Conservation (phyloP, 2,888 invertebrate species). For the Pollenia labialis region DNA sequence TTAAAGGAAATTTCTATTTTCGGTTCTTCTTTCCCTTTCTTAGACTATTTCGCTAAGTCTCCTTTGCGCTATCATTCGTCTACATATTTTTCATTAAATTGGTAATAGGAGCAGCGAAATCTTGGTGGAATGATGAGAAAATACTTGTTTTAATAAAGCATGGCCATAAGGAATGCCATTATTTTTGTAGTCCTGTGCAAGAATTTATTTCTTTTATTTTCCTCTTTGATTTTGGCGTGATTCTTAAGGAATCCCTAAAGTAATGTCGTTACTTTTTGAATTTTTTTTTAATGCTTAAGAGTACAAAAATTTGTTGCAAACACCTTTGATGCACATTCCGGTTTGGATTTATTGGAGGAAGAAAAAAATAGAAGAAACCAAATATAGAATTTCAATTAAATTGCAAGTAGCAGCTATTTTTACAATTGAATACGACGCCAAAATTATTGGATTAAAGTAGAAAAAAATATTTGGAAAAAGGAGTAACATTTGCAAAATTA, state of each 20-base stretch:
- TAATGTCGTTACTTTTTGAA: slow-evolving; percentile 39
- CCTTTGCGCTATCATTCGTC: slow-evolving; percentile 50
- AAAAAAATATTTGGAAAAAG: neutral
- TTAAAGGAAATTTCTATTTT: slow-evolving; percentile 63
- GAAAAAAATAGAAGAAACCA: slow-evolving; percentile 1
- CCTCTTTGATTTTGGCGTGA: slow-evolving; percentile 39
- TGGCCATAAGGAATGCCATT: slow-evolving; percentile 54
- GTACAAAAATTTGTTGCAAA: slow-evolving; percentile 54
- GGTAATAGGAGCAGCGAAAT: slow-evolving; percentile 46
- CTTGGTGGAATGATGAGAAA: neutral
- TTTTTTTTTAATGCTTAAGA: neutral
- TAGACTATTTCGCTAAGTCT: neutral
- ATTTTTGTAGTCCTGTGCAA: slow-evolving; percentile 31
- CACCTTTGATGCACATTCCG: slow-evolving; percentile 60
- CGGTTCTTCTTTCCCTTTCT: slow-evolving; percentile 3
- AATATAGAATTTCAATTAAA: slow-evolving; percentile 53
- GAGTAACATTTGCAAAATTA: neutral
- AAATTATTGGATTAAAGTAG: slow-evolving; percentile 3
- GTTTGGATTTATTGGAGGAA: slow-evolving; percentile 26
- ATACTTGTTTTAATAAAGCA: neutral
- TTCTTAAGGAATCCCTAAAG: slow-evolving; percentile 49
- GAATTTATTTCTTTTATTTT: slow-evolving; percentile 26
- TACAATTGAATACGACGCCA: slow-evolving; percentile 27
- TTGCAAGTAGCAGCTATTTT: slow-evolving; percentile 17
- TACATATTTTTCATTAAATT: slow-evolving; percentile 68